These are phyloP conservation scores for Megastigmus dorsalis DNA, from an alignment of 2,888 invertebrate species.

Conservation along the genomic window DNA sequence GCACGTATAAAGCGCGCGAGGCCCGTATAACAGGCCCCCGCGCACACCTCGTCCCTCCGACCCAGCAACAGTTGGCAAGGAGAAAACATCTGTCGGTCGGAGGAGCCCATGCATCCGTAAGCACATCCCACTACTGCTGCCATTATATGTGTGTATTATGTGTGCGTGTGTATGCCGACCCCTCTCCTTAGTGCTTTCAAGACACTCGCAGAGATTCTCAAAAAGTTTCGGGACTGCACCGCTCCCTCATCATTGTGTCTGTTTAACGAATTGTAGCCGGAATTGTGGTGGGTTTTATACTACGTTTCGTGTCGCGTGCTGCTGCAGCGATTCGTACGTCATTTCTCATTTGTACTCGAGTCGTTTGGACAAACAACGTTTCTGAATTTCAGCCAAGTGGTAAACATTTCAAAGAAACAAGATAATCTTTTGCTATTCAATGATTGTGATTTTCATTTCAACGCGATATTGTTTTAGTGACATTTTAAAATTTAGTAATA, in stretches of 20 bases:
- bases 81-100: constrained; percentile 71
- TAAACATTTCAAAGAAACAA: too few relatives aligned
- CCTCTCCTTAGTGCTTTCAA: not conserved
- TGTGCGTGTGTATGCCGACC: not conserved
- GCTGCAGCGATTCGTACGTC: too few relatives aligned
- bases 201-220: constrained; percentile 26
- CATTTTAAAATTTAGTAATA: too few relatives aligned
- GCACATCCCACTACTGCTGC: constrained; percentile 53
- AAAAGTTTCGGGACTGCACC: not conserved
- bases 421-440: too few relatives aligned
- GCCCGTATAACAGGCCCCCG: too few relatives aligned
- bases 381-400: too few relatives aligned
- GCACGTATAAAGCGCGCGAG: not conserved
- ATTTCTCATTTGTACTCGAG: too few relatives aligned
- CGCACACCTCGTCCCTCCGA: constrained; percentile 57
- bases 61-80: constrained; percentile 70
- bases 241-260: not conserved
- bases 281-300: not conserved
- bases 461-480: too few relatives aligned
- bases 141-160: not conserved
- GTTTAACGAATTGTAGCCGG: not conserved
- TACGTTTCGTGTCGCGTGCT: not conserved
- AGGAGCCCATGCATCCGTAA: constrained; percentile 64
- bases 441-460: too few relatives aligned
- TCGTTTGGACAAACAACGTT: too few relatives aligned